Evolutionary conservation across 1,140 invertebrate species (phyloP), one percentile per base, ranked within the genome.

Genomic region (Anastatus disparis): DNA sequence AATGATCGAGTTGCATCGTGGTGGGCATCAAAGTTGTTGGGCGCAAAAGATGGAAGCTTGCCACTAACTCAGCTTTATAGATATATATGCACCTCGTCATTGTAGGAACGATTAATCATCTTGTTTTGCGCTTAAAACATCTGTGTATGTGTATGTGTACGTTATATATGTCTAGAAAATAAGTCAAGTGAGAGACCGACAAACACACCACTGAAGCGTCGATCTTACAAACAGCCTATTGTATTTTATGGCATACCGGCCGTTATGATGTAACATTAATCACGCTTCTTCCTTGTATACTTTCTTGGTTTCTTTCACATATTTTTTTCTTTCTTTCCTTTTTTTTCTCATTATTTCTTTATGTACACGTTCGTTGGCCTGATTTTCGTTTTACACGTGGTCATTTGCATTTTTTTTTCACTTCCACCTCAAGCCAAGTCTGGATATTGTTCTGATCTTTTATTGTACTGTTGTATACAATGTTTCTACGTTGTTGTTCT

Each of bases 21-120:
- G n/a, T n/a, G n/a, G n/a, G n/a, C n/a, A n/a, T n/a, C n/a, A n/a
- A n/a, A n/a, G n/a, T n/a, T n/a, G n/a, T n/a, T n/a, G n/a, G n/a
- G n/a, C n/a, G n/a, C n/a, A 46, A n/a, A 38, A 12, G 29, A 52
- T 65, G 35, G 31, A 53, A 38, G 22, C 35, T 29, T 8, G 13
- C n/a, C 27, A 10, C n/a, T 20, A 17, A n/a, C n/a, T n/a, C n/a
- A n/a, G n/a, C n/a, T n/a, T n/a, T n/a, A n/a, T n/a, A n/a, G n/a
- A n/a, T n/a, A n/a, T n/a, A 55, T 22, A 63, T 61, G 2, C 50
- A 70, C 35, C 59, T 63, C 59, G 68, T 70, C 68, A 70, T 70
- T 59, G 50, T 15, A 12, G 4, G 10, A 13, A 9, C 59, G 59
- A 70, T 64, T 70, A 70, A 70, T 70, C 67, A 70, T 61, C 48